These are phyloP conservation scores for Carlito syrichta DNA, from an alignment of 2,113 vertebrate genomes.

Conservation along the genomic window DNA sequence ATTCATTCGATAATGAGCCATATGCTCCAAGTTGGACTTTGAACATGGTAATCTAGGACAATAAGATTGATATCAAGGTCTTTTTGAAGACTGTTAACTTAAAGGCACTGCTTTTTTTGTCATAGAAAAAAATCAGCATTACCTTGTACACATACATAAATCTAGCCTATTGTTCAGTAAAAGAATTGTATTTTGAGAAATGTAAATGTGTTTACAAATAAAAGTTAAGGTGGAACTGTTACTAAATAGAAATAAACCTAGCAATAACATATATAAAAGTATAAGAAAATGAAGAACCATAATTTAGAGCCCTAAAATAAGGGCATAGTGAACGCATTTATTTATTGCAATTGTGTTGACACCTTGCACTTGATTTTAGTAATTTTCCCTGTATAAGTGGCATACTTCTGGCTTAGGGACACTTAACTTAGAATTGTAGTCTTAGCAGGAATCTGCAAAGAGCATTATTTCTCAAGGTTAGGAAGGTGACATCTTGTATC, in stretches of 20 bases:
- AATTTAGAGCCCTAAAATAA: not conserved
- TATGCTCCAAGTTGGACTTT: not conserved
- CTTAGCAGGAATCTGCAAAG: not conserved
- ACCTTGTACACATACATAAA: not conserved
- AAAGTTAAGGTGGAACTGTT: not conserved
- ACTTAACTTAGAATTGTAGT: not conserved
- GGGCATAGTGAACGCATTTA: not conserved
- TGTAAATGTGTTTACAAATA: not conserved
- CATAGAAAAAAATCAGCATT: not conserved
- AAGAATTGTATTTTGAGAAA: not conserved
- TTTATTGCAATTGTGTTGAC: not conserved
- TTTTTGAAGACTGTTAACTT: not conserved
- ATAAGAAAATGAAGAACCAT: not conserved
- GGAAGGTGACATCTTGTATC: not conserved
- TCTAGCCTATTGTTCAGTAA: not conserved
- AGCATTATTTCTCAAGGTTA: not conserved
- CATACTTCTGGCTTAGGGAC: not conserved
- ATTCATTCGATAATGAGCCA: not conserved
- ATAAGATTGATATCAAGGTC: not conserved
- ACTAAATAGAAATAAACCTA: not conserved
- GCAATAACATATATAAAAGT: not conserved
- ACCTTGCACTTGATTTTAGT: not conserved
- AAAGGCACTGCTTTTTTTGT: not conserved
- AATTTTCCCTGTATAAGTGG: not conserved
- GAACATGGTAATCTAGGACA: not conserved